phyloP scores from a whole-genome alignment of 2,888 invertebrate species.

The Carabus problematicus region DNA sequence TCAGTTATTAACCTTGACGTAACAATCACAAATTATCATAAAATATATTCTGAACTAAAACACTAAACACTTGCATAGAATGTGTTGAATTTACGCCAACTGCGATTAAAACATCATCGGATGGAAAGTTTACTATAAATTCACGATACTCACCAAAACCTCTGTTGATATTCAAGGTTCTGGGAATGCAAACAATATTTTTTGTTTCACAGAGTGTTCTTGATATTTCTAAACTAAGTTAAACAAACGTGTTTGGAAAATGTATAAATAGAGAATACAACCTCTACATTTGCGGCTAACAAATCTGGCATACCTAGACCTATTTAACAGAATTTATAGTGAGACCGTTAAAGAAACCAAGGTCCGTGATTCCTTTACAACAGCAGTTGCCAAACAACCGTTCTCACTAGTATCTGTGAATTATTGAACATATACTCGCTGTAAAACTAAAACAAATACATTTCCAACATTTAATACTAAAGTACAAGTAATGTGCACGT shows the following conservation, averaged over 20 bases:
- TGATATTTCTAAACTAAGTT: constrained; percentile 33
- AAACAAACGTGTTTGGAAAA: constrained; percentile 16
- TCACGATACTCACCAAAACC: constrained; percentile 2
- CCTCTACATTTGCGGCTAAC: neutral
- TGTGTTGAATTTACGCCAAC: too few species aligned
- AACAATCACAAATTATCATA: neutral
- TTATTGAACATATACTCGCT: too few species aligned
- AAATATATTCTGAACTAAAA: too few species aligned
- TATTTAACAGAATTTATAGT: constrained; percentile 20
- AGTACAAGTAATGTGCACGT: too few species aligned
- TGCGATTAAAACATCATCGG: constrained; percentile 3
- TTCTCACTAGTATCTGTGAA: too few species aligned
- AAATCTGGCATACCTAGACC: constrained; percentile 21
- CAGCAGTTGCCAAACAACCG: constrained; percentile 14
- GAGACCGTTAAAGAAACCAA: constrained; percentile 26
- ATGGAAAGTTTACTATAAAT: constrained; percentile 8
- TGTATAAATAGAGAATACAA: neutral
- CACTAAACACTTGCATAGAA: too few species aligned
- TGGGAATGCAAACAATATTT: constrained; percentile 30
- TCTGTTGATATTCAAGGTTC: constrained; percentile 12
- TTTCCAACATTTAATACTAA: too few species aligned
- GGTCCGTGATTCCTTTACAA: constrained; percentile 31
- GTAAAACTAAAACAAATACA: too few species aligned
- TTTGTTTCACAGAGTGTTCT: constrained; percentile 19
- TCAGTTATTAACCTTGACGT: constrained; percentile 32